phyloP scores from a whole-genome alignment of 2,797 vertebrate genomes.

The Centropyge bicolor region DNA sequence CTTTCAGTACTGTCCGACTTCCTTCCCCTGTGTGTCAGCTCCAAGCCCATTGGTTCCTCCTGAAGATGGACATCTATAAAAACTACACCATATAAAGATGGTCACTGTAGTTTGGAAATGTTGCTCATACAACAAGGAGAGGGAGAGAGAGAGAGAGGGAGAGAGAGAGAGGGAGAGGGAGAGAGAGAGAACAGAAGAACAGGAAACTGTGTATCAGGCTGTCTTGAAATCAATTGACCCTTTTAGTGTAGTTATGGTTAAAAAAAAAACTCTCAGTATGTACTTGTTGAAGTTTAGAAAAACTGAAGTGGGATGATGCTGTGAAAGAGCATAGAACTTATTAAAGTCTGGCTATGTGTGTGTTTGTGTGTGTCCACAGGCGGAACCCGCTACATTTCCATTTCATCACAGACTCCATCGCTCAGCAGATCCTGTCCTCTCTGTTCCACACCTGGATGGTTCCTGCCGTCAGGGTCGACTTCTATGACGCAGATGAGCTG shows the following conservation, averaged over 20 bases:
- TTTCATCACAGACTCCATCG: conserved; percentile 96
- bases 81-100: too few species aligned
- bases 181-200: too few species aligned
- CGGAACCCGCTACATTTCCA: conserved; percentile 98
- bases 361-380: conserved; percentile 78
- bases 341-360: background rate
- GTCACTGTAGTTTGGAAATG: too few species aligned
- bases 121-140: too few species aligned
- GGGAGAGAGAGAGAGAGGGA: too few species aligned
- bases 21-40: too few species aligned
- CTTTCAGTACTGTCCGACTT: too few species aligned
- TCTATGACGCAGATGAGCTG: conserved; percentile 97
- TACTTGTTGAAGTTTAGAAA: background rate
- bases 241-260: background rate
- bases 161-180: too few species aligned
- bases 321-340: background rate
- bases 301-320: background rate
- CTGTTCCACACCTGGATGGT: conserved; percentile 99
- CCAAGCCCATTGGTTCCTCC: too few species aligned
- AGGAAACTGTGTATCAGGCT: too few species aligned
- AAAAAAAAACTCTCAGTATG: background rate
- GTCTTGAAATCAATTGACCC: background rate
- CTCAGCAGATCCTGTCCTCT: conserved; percentile 94
- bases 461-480: conserved; percentile 94
- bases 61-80: too few species aligned